Evolutionary conservation across 64 coral and sea anemone genomes (phyloP).

Genomic region (Pocillopora verrucosa): DNA sequence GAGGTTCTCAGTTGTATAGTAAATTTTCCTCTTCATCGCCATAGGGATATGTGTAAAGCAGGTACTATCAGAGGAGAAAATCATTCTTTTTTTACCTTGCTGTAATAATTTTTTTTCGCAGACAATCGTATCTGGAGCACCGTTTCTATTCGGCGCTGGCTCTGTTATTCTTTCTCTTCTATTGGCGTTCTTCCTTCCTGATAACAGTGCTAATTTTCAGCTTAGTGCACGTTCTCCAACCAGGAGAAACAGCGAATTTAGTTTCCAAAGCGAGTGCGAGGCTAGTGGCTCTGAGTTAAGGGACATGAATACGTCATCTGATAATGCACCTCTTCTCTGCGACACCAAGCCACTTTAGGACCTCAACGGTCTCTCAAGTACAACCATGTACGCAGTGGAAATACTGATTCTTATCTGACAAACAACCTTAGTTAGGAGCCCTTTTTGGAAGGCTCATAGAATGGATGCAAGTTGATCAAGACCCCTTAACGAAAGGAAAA

Average conservation of each 20-base stretch:
- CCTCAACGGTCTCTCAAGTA: not conserved
- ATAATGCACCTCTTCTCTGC: constrained; percentile 6
- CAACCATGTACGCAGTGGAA: not conserved
- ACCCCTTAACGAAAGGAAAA: not conserved
- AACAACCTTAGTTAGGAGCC: not conserved
- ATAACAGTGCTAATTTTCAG: constrained; percentile 47
- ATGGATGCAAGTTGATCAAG: too few species aligned
- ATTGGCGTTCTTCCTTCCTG: constrained; percentile 87
- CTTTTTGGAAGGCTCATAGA: too few species aligned
- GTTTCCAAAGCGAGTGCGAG: constrained; percentile 63
- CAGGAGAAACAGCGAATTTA: constrained; percentile 43
- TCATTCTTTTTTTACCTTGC: not conserved
- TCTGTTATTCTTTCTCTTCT: constrained; percentile 86
- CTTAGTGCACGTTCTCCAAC: constrained; percentile 53
- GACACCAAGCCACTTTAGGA: constrained; percentile 24
- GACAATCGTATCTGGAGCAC: constrained; percentile 84
- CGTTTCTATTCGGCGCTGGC: constrained; percentile 92
- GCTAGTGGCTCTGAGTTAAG: constrained; percentile 19
- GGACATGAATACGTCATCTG: constrained; percentile 8
- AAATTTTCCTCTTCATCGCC: too few species aligned
- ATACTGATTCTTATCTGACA: not conserved
- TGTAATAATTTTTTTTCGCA: constrained; percentile 3
- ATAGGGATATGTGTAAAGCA: too few species aligned
- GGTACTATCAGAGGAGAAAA: not conserved
- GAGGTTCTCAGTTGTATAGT: too few species aligned